These are phyloP conservation scores for Discoglossus pictus DNA, from an alignment of 2,797 vertebrate genomes.

Conservation along the genomic window DNA sequence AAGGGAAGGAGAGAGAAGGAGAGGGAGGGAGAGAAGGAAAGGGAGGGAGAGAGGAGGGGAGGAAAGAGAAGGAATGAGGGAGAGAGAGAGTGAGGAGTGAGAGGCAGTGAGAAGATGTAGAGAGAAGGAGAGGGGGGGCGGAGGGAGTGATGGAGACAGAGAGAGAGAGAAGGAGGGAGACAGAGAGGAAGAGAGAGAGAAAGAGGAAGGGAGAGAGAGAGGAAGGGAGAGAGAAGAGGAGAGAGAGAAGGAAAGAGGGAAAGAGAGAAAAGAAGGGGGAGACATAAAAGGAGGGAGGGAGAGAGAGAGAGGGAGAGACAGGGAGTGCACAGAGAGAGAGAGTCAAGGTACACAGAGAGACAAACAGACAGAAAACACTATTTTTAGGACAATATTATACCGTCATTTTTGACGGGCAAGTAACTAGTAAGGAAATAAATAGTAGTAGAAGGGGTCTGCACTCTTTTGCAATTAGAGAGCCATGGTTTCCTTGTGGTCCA, in stretches of 20 bases:
- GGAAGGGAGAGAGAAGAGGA: not conserved
- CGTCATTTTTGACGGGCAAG: no score
- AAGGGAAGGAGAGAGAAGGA: not conserved
- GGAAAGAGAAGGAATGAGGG: no score
- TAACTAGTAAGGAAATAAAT: not conserved
- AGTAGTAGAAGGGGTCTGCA: not conserved
- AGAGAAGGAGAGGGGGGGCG: no score
- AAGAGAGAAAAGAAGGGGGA: slow-evolving; percentile 15
- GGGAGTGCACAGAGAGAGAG: no score
- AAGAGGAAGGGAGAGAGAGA: not conserved
- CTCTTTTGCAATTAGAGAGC: not conserved
- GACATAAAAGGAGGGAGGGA: slow-evolving; percentile 15
- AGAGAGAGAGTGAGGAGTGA: no score
- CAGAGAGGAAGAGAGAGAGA: no score
- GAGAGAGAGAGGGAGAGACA: no score
- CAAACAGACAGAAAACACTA: no score
- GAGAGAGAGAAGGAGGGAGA: not conserved
- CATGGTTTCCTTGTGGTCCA: no score
- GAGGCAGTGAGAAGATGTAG: not conserved
- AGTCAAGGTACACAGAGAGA: not conserved
- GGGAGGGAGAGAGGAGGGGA: not conserved
- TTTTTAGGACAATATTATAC: no score
- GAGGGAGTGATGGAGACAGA: no score
- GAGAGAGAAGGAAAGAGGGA: not conserved
- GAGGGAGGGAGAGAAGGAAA: not conserved